A percentile compares a stretch with the other conserved stretches of the same genome.
phyloP scores from a whole-genome alignment of 2,888 invertebrate species.

The Lepetodrilus schrolli region DNA sequence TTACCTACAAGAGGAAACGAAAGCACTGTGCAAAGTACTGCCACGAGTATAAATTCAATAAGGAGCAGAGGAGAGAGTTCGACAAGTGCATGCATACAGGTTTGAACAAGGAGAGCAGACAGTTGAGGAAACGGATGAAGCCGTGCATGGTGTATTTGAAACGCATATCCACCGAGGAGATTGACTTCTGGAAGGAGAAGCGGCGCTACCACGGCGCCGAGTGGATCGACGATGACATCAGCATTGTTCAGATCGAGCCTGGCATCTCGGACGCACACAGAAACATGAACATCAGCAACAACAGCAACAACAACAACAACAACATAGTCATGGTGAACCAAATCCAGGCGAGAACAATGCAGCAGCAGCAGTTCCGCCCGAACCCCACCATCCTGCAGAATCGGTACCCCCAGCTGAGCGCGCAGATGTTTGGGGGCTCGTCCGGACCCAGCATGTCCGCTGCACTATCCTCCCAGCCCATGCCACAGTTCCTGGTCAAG shows the following conservation, averaged over 20 bases:
- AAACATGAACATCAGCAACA: not conserved
- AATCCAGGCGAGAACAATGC: not conserved
- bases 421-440: not conserved
- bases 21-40: slow-evolving; percentile 45
- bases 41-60: slow-evolving; percentile 58
- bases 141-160: slow-evolving; percentile 45
- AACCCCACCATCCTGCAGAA: not conserved
- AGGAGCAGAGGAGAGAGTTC: slow-evolving; percentile 46
- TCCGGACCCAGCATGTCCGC: not conserved
- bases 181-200: slow-evolving; percentile 50
- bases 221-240: slow-evolving; percentile 44
- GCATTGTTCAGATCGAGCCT: slow-evolving; percentile 44
- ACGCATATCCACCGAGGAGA: slow-evolving; percentile 43
- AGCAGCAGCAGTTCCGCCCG: not conserved
- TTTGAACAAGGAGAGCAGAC: slow-evolving; percentile 44
- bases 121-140: slow-evolving; percentile 37
- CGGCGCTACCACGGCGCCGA: slow-evolving; percentile 43
- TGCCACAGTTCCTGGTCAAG: slow-evolving; percentile 36
- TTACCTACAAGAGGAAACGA: slow-evolving; percentile 54
- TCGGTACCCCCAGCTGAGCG: not conserved
- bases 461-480: not conserved
- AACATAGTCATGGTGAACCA: no score
- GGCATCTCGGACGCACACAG: not conserved
- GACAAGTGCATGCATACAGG: slow-evolving; percentile 44
- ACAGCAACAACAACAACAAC: not conserved